phyloP scores from a whole-genome alignment of 2,113 vertebrate genomes.

The Vombatus ursinus region DNA sequence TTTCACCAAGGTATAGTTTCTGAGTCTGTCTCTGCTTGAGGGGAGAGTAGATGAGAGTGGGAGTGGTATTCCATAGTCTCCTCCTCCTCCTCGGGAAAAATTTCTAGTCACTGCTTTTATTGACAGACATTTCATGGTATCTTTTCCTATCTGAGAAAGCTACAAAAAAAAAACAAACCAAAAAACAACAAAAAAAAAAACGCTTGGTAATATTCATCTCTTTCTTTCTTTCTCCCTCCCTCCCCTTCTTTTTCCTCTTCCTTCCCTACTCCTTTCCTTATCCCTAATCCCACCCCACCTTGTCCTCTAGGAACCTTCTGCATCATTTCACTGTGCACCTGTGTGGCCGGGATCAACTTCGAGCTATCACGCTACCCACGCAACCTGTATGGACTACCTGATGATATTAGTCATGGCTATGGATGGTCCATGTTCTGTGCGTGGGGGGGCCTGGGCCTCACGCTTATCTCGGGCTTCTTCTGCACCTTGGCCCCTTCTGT shows the following conservation, averaged over 20 bases:
- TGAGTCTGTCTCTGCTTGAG: not conserved
- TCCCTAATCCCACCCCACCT: conserved; percentile 55
- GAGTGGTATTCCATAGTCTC: not conserved
- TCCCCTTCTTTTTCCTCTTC: conserved; percentile 16
- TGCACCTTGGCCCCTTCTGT: conserved; percentile 98
- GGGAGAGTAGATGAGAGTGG: not conserved
- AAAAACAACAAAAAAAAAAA: not conserved
- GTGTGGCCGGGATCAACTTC: conserved; percentile 98
- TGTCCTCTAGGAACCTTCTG: conserved; percentile 94
- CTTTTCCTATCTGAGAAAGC: not conserved
- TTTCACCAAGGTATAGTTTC: not conserved
- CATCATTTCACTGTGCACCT: conserved; percentile 99
- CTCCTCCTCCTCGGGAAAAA: not conserved
- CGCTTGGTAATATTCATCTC: not conserved
- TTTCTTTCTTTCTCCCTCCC: conserved; percentile 4
- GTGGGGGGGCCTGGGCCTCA: conserved; percentile 97
- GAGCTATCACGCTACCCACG: conserved; percentile 97
- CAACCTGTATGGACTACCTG: conserved; percentile 94
- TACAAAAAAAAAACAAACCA: not conserved
- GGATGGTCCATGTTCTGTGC: conserved; percentile 99
- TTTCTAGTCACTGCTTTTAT: not conserved
- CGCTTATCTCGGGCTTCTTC: conserved; percentile 97
- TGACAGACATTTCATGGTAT: not conserved
- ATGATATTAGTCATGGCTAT: conserved; percentile 97
- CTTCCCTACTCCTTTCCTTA: conserved; percentile 53